Evolutionary conservation across 2,888 invertebrate species (phyloP).

Genomic region (Lucinisca nassula): DNA sequence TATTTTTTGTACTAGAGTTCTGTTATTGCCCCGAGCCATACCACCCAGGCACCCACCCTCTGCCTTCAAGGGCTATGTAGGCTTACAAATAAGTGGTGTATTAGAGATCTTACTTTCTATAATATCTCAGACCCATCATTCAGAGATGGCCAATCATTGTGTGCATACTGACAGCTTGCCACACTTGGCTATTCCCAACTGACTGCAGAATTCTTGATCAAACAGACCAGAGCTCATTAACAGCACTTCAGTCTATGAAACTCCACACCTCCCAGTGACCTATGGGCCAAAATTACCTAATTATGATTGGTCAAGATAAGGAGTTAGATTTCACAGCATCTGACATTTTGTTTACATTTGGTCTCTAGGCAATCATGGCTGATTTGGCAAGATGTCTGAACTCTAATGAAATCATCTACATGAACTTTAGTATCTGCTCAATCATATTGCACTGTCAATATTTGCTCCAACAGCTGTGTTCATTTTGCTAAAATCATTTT

Average conservation of each 20-base stretch:
- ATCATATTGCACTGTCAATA: neutral
- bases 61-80: too few species aligned
- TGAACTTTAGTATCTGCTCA: neutral
- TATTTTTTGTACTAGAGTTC: too few species aligned
- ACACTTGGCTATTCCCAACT: neutral
- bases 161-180: neutral
- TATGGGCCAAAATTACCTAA: conserved; percentile 22
- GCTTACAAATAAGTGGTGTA: too few species aligned
- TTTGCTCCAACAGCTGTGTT: neutral
- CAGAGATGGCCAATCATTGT: too few species aligned
- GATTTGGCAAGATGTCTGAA: neutral
- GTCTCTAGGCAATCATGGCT: neutral
- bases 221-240: conserved; percentile 11
- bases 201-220: neutral
- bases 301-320: conserved; percentile 17
- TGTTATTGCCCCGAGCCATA: too few species aligned
- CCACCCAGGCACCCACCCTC: too few species aligned
- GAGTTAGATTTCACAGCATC: conserved; percentile 14
- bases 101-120: too few species aligned
- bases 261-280: conserved; percentile 17
- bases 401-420: conserved; percentile 2
- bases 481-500: neutral
- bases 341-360: conserved; percentile 15
- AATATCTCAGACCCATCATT: too few species aligned
- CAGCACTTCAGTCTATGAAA: neutral